Evolutionary conservation across 2,797 vertebrate genomes (phyloP).

Genomic region (Catamblyrhynchus diadema): DNA sequence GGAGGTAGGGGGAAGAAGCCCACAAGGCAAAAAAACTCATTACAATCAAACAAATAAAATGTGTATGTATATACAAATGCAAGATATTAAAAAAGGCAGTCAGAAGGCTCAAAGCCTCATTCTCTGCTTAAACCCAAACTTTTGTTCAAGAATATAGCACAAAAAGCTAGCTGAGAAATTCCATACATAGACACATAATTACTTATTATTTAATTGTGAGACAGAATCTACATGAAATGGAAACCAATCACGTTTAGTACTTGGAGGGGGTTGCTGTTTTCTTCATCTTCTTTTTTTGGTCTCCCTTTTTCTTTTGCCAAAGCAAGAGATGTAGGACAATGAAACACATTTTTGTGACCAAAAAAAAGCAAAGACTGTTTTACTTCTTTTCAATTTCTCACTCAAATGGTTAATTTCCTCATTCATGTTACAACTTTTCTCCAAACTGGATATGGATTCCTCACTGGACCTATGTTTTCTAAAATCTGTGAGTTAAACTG

Average conservation of each 20-base stretch:
- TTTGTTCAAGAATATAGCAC: neutral
- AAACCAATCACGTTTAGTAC: neutral
- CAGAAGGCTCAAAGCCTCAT: neutral
- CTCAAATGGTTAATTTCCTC: neutral
- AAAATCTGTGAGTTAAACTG: neutral
- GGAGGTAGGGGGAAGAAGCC: neutral
- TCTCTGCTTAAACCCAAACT: neutral
- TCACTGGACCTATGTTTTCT: neutral
- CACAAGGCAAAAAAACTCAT: neutral
- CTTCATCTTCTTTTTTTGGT: neutral
- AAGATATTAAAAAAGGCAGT: neutral
- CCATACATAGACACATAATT: neutral
- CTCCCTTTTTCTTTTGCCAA: neutral
- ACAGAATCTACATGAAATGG: neutral
- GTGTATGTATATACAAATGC: neutral
- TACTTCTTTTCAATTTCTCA: neutral
- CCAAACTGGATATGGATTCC: neutral
- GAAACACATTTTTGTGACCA: neutral
- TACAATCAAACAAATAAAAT: neutral
- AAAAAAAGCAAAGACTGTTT: neutral
- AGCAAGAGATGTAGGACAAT: neutral
- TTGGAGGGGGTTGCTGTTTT: neutral
- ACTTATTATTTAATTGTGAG: neutral
- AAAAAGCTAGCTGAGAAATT: neutral
- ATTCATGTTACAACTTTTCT: neutral